A percentile compares a stretch with the other conserved stretches of the same genome.
phyloP scores from a whole-genome alignment of 2,888 invertebrate genomes.

The Latheticus oryzae region DNA sequence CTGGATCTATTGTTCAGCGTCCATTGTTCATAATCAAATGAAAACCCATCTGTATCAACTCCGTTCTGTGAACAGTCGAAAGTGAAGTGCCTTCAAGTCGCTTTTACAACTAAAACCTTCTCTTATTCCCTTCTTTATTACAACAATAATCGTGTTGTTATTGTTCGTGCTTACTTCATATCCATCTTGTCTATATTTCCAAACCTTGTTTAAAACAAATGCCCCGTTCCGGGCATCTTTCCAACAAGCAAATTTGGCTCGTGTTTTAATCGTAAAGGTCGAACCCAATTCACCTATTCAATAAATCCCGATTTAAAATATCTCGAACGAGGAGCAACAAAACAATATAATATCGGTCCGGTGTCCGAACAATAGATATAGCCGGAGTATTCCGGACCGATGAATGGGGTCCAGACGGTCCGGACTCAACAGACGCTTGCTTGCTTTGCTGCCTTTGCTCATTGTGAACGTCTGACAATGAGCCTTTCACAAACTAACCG shows the following conservation, averaged over 20 bases:
- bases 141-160: too few relatives aligned
- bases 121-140: too few relatives aligned
- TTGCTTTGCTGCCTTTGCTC: conserved; percentile 32
- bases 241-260: too few relatives aligned
- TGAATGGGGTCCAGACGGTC: conserved; percentile 39
- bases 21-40: conserved; percentile 61
- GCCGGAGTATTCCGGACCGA: conserved; percentile 28
- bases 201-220: too few relatives aligned
- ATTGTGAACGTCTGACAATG: conserved; percentile 42
- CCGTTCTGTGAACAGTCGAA: conserved; percentile 14
- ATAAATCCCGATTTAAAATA: conserved; percentile 5
- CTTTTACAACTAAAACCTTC: too few relatives aligned
- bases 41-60: conserved; percentile 59
- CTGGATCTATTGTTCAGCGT: conserved; percentile 53
- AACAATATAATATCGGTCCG: conserved; percentile 32
- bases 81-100: background rate
- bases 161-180: too few relatives aligned
- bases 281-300: conserved; percentile 4
- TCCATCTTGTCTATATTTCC: too few relatives aligned
- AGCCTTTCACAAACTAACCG: conserved; percentile 42
- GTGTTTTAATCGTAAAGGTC: background rate
- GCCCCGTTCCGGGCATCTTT: background rate
- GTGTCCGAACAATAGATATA: conserved; percentile 22
- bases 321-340: conserved; percentile 6
- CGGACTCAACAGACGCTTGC: conserved; percentile 24